These are phyloP conservation scores for Malacoraja senta DNA, from an alignment of 2,797 vertebrate species.

Conservation along the genomic window DNA sequence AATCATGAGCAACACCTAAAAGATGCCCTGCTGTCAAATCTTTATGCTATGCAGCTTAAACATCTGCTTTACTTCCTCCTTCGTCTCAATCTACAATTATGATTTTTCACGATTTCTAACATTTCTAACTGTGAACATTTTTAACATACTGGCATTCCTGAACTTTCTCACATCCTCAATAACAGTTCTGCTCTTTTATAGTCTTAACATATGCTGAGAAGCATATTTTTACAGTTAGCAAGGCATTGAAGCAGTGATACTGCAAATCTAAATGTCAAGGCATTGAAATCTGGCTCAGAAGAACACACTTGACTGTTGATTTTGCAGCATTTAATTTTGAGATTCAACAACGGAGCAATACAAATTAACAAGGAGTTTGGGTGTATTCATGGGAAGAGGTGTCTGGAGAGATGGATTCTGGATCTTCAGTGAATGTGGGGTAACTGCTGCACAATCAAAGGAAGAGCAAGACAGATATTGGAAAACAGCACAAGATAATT, in stretches of 20 bases:
- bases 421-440: too few species aligned
- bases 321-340: not conserved
- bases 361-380: not conserved
- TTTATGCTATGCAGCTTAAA: not conserved
- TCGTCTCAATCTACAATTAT: not conserved
- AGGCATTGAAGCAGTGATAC: not conserved
- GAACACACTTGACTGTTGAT: not conserved
- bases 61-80: not conserved
- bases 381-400: not conserved
- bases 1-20: not conserved
- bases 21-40: not conserved
- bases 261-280: not conserved
- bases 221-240: not conserved
- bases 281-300: not conserved
- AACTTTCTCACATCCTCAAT: not conserved
- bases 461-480: not conserved
- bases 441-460: not conserved
- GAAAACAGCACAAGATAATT: not conserved
- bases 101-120: not conserved
- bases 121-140: not conserved
- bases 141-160: not conserved
- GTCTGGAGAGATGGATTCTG: too few species aligned
- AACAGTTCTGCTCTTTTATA: not conserved
- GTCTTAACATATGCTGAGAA: not conserved
- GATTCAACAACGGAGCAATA: not conserved